A percentile compares a stretch with the other conserved stretches of the same genome.
Conservation (phyloP, 2,797 vertebrate species). For the Eupleurogrammus muticus region DNA sequence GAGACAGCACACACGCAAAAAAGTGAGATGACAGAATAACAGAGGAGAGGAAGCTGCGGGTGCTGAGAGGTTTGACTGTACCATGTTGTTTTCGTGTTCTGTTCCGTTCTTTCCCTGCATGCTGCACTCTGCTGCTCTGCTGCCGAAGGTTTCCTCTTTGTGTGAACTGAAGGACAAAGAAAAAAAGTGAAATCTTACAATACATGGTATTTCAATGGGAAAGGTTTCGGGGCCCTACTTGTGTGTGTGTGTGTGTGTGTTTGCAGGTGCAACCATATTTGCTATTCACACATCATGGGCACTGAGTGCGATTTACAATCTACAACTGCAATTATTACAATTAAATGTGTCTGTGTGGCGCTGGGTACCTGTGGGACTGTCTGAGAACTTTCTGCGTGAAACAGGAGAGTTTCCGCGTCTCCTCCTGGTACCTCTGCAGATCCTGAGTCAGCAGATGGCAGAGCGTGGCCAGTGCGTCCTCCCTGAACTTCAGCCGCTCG, state of each 20-base stretch:
- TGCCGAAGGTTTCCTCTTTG: conserved; percentile 14
- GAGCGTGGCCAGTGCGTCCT: conserved; percentile 74
- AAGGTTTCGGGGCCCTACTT: background rate
- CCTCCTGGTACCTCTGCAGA: conserved; percentile 70
- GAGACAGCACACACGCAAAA: no score
- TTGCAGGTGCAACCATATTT: no score
- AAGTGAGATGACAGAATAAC: background rate
- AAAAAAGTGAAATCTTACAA: background rate
- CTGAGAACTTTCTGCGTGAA: conserved; percentile 45
- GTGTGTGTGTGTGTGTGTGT: no score
- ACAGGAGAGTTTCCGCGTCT: conserved; percentile 54
- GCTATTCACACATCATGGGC: no score
- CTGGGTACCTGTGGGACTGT: conserved; percentile 41
- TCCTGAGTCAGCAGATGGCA: conserved; percentile 74
- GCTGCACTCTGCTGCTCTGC: conserved; percentile 32
- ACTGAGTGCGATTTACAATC: no score
- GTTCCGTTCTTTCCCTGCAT: conserved; percentile 78
- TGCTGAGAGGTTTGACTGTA: conserved; percentile 43
- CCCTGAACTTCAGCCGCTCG: conserved; percentile 70
- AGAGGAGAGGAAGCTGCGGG: background rate
- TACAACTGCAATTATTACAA: no score
- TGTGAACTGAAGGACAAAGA: conserved; percentile 43
- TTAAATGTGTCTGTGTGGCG: no score
- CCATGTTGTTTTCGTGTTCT: conserved; percentile 69
- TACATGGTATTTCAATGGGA: no score